Base-by-base conservation (phyloP, 2,797 vertebrate genomes). In the Danio tinwini region DNA sequence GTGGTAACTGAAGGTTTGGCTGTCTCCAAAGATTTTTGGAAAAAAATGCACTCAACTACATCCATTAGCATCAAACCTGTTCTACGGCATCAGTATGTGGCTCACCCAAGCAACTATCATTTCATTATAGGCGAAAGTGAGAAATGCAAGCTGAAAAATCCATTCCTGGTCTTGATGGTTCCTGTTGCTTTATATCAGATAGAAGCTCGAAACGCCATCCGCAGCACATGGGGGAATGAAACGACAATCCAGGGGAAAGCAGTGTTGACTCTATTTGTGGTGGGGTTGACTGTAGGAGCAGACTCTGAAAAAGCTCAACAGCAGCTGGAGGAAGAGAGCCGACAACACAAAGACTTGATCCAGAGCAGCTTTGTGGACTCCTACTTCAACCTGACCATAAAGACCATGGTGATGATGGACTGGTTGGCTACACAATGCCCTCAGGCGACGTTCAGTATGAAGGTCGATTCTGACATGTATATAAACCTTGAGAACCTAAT, bases 401-500 rank as follows among this genome's bases (percentile, higher is more conserved):
- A 96, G 88, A 93, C 94, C 1, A 86, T 93, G 83, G 88, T 95
- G 89, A 93, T 94, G 0, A 81, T 93, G 88, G 90, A 95, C 76
- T 94, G 94, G 93, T 84, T 94, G 45, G 85, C 19, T 17, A 85
- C 76, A 0, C 88, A 14, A 81, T 95, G 93, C 78, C 78, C 87
- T 14, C 39, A 65, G 5, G 90, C 91, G 17, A 14, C n/a, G 1
- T 95, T 92, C 16, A 90, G 88, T 74, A 81, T 95, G 88, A 93
- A 95, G 86, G 78, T 93, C 0, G 95, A 95, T 86, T 83, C 80
- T 0, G 94, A 95, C 76, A 88, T 94, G 88, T 97, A 96, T 86
- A 85, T 94, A 44, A 96, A 94, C 39, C 12, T 93, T 42, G 86
- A 84, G 3, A 93, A 92, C 81, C 80, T 94, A 9, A 56, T 88